These are phyloP conservation scores for Bostrychus sinensis DNA, from an alignment of 2,113 vertebrate species.

Conservation along the genomic window DNA sequence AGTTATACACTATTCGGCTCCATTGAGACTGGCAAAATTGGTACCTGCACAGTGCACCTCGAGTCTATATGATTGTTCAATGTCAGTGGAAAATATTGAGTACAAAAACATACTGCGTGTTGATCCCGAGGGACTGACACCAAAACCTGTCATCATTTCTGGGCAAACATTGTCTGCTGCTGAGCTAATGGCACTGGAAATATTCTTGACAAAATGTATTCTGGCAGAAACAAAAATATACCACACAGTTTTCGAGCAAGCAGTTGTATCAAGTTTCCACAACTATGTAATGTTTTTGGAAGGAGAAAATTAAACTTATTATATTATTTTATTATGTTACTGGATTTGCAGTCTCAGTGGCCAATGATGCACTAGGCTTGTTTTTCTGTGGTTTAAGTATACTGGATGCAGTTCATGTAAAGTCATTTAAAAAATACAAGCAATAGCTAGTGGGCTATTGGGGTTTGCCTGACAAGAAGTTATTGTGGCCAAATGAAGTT, in stretches of 20 bases:
- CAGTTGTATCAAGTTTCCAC: background rate
- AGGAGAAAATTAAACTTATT: background rate
- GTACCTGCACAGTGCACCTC: constrained; percentile 18
- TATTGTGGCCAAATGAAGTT: too few species aligned
- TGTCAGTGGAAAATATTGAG: constrained; percentile 11
- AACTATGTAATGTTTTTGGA: background rate
- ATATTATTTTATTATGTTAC: background rate
- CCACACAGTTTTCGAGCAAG: background rate
- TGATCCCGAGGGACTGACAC: constrained; percentile 22
- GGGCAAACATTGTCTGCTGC: constrained; percentile 5
- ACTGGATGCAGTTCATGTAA: too few species aligned
- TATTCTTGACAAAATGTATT: background rate
- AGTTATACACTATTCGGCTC: constrained; percentile 17
- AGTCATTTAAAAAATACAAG: too few species aligned
- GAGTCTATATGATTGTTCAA: constrained; percentile 7
- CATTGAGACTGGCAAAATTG: constrained; percentile 39
- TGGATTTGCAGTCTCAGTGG: background rate
- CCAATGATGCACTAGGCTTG: background rate
- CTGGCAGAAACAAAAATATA: constrained; percentile 1
- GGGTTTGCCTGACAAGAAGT: too few species aligned
- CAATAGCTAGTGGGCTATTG: too few species aligned
- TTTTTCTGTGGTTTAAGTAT: background rate
- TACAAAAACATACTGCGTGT: constrained; percentile 2
- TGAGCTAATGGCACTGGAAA: background rate
- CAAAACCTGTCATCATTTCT: constrained; percentile 39